Evolutionary conservation across 1,140 invertebrate species (phyloP).

Genomic region (Caenorhabditis remanei): DNA sequence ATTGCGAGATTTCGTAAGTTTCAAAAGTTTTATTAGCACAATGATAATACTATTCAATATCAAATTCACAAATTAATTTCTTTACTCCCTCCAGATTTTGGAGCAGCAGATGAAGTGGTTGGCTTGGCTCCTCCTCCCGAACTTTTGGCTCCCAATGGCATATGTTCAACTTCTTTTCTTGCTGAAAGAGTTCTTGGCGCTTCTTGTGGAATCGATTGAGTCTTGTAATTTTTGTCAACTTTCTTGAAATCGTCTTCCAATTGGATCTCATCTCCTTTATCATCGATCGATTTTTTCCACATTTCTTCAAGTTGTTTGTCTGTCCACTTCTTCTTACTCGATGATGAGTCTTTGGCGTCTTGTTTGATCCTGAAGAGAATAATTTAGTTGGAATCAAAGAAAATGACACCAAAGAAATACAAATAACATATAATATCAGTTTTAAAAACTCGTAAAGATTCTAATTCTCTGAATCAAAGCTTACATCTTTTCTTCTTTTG

Average conservation of each 20-base stretch:
- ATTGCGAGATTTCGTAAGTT: neutral
- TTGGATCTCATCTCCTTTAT: conserved; percentile 41
- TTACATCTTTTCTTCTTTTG: conserved; percentile 4
- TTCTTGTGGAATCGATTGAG: conserved; percentile 5
- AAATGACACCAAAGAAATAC: too few species aligned
- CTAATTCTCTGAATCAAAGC: neutral
- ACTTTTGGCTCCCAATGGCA: neutral
- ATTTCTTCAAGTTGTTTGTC: conserved; percentile 12
- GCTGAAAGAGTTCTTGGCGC: neutral
- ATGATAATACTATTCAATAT: neutral
- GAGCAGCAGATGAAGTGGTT: neutral
- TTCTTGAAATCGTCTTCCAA: conserved; percentile 46
- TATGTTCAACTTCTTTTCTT: conserved; percentile 2
- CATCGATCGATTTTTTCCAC: conserved; percentile 38
- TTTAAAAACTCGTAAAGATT: neutral
- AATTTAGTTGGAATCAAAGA: too few species aligned
- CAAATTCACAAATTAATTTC: conserved; percentile 29
- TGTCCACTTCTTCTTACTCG: neutral
- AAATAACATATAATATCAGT: too few species aligned
- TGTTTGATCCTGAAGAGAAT: neutral
- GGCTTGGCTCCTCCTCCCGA: neutral
- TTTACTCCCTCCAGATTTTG: neutral
- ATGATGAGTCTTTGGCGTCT: neutral
- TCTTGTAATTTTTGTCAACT: conserved; percentile 36
- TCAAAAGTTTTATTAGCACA: too few species aligned